Conservation (phyloP, 2,888 invertebrate genomes). For the Microctonus brassicae region DNA sequence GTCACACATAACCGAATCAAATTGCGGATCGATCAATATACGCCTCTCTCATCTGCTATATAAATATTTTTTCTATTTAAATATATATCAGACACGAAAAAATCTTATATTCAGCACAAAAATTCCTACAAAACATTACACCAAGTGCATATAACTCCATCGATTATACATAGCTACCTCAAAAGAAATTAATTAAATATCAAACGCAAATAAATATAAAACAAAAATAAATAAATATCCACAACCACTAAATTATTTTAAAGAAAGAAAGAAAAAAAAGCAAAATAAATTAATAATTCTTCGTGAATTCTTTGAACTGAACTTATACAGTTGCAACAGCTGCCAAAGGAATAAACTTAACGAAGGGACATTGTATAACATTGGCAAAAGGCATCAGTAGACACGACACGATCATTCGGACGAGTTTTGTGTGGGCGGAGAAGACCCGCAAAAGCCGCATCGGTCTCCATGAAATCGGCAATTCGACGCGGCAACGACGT, state of each 20-base stretch:
- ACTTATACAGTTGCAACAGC: conserved; percentile 50
- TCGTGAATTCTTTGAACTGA: too few species aligned
- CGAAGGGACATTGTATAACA: conserved; percentile 67
- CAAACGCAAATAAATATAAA: too few species aligned
- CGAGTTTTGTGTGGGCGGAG: conserved; percentile 66
- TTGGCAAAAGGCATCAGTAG: conserved; percentile 42
- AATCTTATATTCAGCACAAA: too few species aligned
- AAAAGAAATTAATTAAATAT: background rate
- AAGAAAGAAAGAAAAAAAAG: too few species aligned
- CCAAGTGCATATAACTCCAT: too few species aligned
- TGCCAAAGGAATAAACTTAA: conserved; percentile 56
- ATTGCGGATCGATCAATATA: conserved; percentile 45
- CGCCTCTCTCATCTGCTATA: background rate
- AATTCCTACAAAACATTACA: too few species aligned
- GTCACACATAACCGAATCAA: conserved; percentile 58
- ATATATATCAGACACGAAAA: too few species aligned
- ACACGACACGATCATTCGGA: conserved; percentile 45
- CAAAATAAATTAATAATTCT: too few species aligned
- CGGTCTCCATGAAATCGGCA: conserved; percentile 67
- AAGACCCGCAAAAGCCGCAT: conserved; percentile 67
- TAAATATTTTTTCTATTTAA: background rate
- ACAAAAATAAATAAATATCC: too few species aligned
- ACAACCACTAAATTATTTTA: too few species aligned
- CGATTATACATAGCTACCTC: too few species aligned
- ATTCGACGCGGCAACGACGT: conserved; percentile 65